Conservation (phyloP, 2,797 vertebrate genomes). For the Sebastes oblongus region DNA sequence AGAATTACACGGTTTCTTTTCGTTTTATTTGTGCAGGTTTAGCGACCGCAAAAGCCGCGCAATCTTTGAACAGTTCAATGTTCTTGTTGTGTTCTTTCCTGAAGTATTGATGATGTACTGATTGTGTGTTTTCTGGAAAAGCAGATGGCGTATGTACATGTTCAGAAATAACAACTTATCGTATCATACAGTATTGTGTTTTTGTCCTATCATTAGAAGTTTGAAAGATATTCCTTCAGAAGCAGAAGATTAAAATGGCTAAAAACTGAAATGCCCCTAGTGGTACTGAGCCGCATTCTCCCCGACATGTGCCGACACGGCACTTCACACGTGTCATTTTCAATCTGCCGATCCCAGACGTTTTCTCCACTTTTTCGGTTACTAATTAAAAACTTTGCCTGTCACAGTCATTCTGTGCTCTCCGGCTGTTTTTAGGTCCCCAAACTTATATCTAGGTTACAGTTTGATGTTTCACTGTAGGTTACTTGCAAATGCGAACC, state of each 20-base stretch:
- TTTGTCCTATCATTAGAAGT: not conserved
- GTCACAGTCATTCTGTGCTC: not conserved
- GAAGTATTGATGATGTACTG: not conserved
- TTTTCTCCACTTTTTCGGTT: not conserved
- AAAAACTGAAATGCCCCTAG: not conserved
- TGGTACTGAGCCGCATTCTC: not conserved
- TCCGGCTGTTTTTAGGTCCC: slow-evolving; percentile 12
- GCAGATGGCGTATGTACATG: not conserved
- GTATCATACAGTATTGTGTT: not conserved
- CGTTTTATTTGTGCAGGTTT: not conserved
- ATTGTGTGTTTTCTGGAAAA: not conserved
- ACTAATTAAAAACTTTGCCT: slow-evolving; percentile 16
- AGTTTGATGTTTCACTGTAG: slow-evolving; percentile 29
- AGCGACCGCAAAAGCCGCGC: not conserved
- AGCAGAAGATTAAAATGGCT: not conserved
- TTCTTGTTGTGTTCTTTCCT: not conserved
- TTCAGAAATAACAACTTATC: not conserved
- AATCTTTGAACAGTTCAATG: not conserved
- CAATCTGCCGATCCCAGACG: not conserved
- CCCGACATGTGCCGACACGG: not conserved
- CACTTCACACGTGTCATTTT: not conserved
- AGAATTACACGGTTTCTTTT: not conserved
- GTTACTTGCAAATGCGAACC: not conserved
- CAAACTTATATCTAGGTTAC: slow-evolving; percentile 23
- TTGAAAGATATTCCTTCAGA: not conserved